phyloP scores from a whole-genome alignment of 1,140 invertebrate genomes.

The Lasaia peninsularis region DNA sequence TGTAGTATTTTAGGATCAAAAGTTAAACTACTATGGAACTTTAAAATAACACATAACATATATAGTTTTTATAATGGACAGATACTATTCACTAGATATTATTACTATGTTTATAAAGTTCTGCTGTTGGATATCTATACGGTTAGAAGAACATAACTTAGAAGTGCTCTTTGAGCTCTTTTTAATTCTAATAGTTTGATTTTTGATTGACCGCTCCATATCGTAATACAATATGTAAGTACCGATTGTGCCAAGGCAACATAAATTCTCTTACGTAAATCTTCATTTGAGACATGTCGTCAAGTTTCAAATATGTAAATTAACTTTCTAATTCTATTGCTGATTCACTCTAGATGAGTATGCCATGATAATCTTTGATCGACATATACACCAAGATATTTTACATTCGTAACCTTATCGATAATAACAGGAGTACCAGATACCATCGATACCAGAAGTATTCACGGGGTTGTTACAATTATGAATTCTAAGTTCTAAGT shows the following conservation, averaged over 20 bases:
- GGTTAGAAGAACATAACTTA: not conserved
- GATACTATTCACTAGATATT: too few relatives aligned
- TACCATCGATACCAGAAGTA: not conserved
- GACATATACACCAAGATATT: not conserved
- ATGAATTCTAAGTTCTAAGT: not conserved
- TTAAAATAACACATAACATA: not conserved
- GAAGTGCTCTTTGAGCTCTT: not conserved
- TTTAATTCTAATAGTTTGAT: not conserved
- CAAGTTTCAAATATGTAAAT: not conserved
- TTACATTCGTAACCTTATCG: not conserved
- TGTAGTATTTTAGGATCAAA: not conserved
- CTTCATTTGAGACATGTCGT: not conserved
- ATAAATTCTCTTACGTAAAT: not conserved
- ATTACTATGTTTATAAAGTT: too few relatives aligned
- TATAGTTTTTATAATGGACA: not conserved
- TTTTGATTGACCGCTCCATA: not conserved
- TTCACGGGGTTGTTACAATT: not conserved
- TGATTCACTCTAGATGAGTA: not conserved
- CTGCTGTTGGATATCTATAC: too few relatives aligned
- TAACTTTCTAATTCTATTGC: not conserved
- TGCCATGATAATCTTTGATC: not conserved
- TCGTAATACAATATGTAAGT: constrained; percentile 2
- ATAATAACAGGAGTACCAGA: not conserved
- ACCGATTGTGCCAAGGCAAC: constrained; percentile 4
- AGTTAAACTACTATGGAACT: not conserved